A percentile compares a stretch with the other conserved stretches of the same genome.
phyloP scores from a whole-genome alignment of 2,113 vertebrate species.

The Leucosticte australis region DNA sequence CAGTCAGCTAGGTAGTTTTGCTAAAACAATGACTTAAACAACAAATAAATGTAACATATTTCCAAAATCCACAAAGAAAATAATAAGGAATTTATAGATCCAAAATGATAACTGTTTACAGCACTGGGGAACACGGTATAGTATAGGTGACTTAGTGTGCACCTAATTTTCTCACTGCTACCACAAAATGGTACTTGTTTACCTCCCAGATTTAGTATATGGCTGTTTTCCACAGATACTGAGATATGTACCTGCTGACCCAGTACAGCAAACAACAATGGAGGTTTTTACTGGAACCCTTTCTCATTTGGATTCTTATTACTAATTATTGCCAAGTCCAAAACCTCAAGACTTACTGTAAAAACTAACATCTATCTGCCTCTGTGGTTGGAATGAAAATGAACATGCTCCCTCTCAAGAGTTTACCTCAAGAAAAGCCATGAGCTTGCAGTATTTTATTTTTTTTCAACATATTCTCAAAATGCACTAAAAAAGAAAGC shows the following conservation, averaged over 20 bases:
- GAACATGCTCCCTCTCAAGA: conserved; percentile 60
- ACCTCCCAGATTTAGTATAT: neutral
- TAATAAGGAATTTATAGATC: neutral
- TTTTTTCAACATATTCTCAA: conserved; percentile 1
- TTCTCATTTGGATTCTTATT: neutral
- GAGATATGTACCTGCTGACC: neutral
- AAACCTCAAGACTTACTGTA: conserved; percentile 2
- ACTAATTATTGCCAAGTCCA: neutral
- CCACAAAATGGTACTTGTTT: neutral
- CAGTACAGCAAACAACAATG: neutral
- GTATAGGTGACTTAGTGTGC: neutral
- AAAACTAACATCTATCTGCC: neutral
- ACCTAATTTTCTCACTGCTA: neutral
- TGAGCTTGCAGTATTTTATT: neutral
- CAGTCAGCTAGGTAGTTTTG: conserved; percentile 55
- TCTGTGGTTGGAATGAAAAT: conserved; percentile 38
- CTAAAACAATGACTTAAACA: conserved; percentile 42
- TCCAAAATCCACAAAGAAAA: neutral
- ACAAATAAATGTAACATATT: conserved; percentile 1
- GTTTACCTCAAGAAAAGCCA: neutral
- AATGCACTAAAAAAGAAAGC: conserved; percentile 12
- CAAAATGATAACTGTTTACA: neutral
- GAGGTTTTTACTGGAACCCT: neutral
- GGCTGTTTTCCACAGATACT: conserved; percentile 60
- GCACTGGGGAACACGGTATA: neutral